phyloP scores from a whole-genome alignment of 2,797 vertebrate genomes.

The Adelosebastes latens region DNA sequence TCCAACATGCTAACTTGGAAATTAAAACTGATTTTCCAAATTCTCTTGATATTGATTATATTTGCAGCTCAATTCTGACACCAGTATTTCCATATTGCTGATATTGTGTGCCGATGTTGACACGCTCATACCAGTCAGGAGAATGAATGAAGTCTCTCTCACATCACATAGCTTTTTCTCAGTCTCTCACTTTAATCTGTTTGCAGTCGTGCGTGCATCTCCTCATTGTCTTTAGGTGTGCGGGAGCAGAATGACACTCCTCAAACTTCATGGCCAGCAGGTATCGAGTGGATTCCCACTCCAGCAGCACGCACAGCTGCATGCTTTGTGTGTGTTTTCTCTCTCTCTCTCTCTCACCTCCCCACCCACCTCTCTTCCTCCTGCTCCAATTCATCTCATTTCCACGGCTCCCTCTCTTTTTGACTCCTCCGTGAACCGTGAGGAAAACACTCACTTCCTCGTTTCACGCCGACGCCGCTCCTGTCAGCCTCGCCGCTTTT shows the following conservation, averaged over 20 bases:
- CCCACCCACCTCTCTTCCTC: background rate
- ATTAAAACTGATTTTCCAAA: constrained; percentile 1
- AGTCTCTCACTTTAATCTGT: constrained; percentile 23
- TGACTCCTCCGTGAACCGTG: constrained; percentile 58
- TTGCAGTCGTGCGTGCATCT: constrained; percentile 9
- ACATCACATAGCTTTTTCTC: background rate
- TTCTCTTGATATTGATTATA: background rate
- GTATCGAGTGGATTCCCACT: constrained; percentile 25
- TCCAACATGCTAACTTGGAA: background rate
- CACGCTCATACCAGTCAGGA: background rate
- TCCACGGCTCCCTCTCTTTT: constrained; percentile 45
- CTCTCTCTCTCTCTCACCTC: background rate
- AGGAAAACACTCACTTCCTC: constrained; percentile 46
- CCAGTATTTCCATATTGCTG: background rate
- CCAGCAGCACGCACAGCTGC: background rate
- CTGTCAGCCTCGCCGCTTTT: background rate
- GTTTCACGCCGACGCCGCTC: constrained; percentile 10
- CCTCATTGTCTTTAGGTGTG: constrained; percentile 36
- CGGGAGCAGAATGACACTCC: constrained; percentile 15
- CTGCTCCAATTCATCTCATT: constrained; percentile 53
- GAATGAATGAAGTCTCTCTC: constrained; percentile 1
- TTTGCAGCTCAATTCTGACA: background rate
- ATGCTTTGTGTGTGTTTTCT: constrained; percentile 5
- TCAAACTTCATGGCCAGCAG: constrained; percentile 34
- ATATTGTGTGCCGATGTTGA: background rate